Evolutionary conservation across 2,888 invertebrate species (phyloP).

Genomic region (Scaeva pyrastri): DNA sequence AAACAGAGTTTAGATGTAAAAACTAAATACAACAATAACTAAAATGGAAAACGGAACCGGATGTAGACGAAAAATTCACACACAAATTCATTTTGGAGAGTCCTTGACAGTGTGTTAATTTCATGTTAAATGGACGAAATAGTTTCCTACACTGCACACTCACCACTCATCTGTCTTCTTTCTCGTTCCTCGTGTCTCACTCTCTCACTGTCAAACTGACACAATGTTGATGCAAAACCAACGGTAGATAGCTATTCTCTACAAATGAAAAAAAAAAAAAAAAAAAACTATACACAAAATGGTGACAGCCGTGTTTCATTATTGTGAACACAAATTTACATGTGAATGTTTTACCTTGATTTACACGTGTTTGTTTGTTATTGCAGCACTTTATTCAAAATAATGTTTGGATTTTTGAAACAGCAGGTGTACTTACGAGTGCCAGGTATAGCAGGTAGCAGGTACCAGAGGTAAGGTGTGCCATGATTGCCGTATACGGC

Average conservation of each 20-base stretch:
- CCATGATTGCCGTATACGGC: background rate
- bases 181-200: too few species aligned
- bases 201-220: conserved; percentile 37
- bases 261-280: background rate
- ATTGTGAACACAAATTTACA: conserved; percentile 58
- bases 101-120: conserved; percentile 55
- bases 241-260: background rate
- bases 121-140: conserved; percentile 55
- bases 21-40: background rate
- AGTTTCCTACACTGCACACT: conserved; percentile 14
- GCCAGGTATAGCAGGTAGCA: too few species aligned
- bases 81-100: conserved; percentile 32
- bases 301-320: conserved; percentile 41
- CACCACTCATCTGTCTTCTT: background rate
- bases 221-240: conserved; percentile 28
- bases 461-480: background rate
- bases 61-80: conserved; percentile 5
- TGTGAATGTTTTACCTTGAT: conserved; percentile 53
- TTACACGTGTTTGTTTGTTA: conserved; percentile 54
- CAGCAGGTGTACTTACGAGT: conserved; percentile 19
- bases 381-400: conserved; percentile 47
- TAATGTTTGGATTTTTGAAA: conserved; percentile 37
- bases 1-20: background rate
- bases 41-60: conserved; percentile 3
- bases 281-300: conserved; percentile 18